phyloP scores from a whole-genome alignment of 2,888 invertebrate genomes.

The Hirtodrosophila alboralis region DNA sequence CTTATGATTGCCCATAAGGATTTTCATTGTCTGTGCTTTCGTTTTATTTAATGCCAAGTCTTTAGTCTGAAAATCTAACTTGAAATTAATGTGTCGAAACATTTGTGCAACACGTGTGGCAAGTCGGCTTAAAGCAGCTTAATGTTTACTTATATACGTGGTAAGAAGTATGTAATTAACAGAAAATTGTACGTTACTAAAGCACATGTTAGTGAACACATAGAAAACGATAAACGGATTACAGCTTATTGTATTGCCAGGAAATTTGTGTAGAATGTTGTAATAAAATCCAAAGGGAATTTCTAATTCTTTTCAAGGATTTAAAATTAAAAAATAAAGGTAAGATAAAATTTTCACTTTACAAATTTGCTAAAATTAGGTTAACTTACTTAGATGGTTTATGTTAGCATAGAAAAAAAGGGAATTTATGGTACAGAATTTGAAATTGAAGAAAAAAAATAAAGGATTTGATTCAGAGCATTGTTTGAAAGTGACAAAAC shows the following conservation, averaged over 20 bases:
- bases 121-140: constrained; percentile 32
- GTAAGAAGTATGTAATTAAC: constrained; percentile 34
- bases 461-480: too few relatives aligned
- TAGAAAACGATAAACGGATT: constrained; percentile 26
- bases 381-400: too few relatives aligned
- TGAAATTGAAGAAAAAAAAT: too few relatives aligned
- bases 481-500: too few relatives aligned
- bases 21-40: constrained; percentile 23
- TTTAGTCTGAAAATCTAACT: constrained; percentile 33
- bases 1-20: constrained; percentile 39
- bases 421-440: too few relatives aligned
- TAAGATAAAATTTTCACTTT: too few relatives aligned
- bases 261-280: neutral
- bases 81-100: constrained; percentile 35
- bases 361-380: too few relatives aligned
- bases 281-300: constrained; percentile 7
- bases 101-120: constrained; percentile 47
- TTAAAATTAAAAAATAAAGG: too few relatives aligned
- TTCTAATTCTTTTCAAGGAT: too few relatives aligned
- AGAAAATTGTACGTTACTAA: constrained; percentile 4
- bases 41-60: constrained; percentile 40
- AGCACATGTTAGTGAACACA: constrained; percentile 2
- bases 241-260: constrained; percentile 5
- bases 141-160: constrained; percentile 1
- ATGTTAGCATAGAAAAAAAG: too few relatives aligned